Percentiles rank a stretch among this genome's conserved stretches.
Evolutionary conservation across 2,113 vertebrate species (phyloP).

Genomic region (Bufo gargarizans): DNA sequence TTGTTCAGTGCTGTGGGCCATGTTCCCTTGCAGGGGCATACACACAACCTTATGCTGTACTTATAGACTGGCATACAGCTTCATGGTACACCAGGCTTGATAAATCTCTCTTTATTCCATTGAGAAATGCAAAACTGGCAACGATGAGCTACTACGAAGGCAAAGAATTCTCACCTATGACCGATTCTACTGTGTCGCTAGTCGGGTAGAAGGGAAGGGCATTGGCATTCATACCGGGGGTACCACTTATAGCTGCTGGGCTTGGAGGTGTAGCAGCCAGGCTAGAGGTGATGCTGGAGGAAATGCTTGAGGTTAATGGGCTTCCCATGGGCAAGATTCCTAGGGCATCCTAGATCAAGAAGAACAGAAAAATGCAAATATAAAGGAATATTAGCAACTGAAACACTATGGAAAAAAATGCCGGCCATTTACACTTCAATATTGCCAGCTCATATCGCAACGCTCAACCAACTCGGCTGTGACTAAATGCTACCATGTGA

Average conservation of each 20-base stretch:
- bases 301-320: constrained; percentile 89
- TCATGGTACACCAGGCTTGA: neutral
- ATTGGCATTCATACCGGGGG: constrained; percentile 97
- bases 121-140: neutral
- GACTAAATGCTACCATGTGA: neutral
- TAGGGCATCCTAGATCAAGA: constrained; percentile 81
- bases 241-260: constrained; percentile 85
- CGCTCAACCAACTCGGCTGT: neutral
- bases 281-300: constrained; percentile 95
- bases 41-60: neutral
- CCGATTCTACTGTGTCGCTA: constrained; percentile 97
- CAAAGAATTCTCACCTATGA: constrained; percentile 83
- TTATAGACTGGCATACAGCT: neutral
- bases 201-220: constrained; percentile 97
- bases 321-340: constrained; percentile 92
- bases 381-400: neutral
- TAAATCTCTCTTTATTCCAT: neutral
- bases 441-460: neutral
- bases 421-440: neutral
- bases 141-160: neutral
- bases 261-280: constrained; percentile 94
- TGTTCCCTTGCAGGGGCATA: neutral
- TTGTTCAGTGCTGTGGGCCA: neutral
- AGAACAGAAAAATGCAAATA: neutral
- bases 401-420: neutral